phyloP scores from a whole-genome alignment of 2,797 vertebrate species.

The Crocidura indochinensis region DNA sequence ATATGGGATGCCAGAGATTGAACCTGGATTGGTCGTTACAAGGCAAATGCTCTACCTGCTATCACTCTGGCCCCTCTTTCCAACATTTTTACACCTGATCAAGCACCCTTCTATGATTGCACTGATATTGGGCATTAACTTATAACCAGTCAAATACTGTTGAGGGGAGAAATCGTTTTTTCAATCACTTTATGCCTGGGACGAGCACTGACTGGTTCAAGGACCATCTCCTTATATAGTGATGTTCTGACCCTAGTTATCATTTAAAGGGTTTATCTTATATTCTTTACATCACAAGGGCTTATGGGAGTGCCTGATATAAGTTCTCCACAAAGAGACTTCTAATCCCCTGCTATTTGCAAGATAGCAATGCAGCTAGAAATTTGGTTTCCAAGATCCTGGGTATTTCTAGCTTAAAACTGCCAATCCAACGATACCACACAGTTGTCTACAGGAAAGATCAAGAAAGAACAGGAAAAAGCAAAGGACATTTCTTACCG shows the following conservation, averaged over 20 bases:
- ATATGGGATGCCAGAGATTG: too few relatives aligned
- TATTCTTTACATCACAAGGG: slow-evolving; percentile 4
- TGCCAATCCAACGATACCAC: background rate
- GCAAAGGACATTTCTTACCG: slow-evolving; percentile 90
- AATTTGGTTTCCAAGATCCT: background rate
- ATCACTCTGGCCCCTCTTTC: too few relatives aligned
- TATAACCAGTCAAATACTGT: too few relatives aligned
- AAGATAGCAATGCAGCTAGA: background rate
- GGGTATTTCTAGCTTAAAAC: background rate
- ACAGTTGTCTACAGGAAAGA: background rate
- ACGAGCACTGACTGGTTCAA: too few relatives aligned
- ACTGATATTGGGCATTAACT: too few relatives aligned
- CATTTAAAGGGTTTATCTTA: slow-evolving; percentile 6
- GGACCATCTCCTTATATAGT: too few relatives aligned
- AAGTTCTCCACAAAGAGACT: slow-evolving; percentile 55
- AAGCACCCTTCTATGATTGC: too few relatives aligned
- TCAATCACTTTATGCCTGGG: too few relatives aligned
- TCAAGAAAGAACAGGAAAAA: background rate
- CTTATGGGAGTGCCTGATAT: slow-evolving; percentile 52
- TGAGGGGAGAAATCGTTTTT: too few relatives aligned
- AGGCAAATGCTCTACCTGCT: too few relatives aligned
- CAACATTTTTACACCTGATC: too few relatives aligned
- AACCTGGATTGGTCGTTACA: too few relatives aligned
- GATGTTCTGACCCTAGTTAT: background rate
- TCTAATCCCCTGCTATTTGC: background rate